Evolutionary conservation across 2,113 vertebrate genomes (phyloP).

Genomic region (Enhydra lutris): DNA sequence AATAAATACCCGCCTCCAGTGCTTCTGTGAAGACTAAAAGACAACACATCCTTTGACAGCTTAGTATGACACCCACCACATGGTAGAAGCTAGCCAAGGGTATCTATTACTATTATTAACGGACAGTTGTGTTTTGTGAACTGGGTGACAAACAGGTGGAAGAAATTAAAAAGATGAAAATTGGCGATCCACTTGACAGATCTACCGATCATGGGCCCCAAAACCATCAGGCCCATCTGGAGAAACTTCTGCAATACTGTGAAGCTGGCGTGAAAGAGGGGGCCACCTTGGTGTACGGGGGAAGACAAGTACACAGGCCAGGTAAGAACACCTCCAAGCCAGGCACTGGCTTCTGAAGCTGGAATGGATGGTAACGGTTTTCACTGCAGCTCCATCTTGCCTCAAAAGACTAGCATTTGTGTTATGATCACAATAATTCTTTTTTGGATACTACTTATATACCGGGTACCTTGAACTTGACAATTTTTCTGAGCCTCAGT

Average conservation of each 20-base stretch:
- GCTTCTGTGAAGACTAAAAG: background rate
- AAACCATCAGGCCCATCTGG: slow-evolving; percentile 88
- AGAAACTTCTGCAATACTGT: slow-evolving; percentile 89
- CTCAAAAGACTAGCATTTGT: background rate
- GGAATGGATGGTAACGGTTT: background rate
- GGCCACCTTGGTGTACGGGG: slow-evolving; percentile 87
- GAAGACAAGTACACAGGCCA: slow-evolving; percentile 83
- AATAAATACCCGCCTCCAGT: background rate
- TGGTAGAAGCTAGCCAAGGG: background rate
- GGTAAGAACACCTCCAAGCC: slow-evolving; percentile 74
- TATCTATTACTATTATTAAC: background rate
- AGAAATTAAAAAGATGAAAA: slow-evolving; percentile 91
- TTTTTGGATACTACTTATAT: background rate
- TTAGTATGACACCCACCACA: background rate
- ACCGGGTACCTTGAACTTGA: background rate
- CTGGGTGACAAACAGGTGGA: slow-evolving; percentile 81
- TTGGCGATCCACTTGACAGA: slow-evolving; percentile 89
- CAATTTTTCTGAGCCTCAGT: background rate
- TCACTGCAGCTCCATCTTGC: background rate
- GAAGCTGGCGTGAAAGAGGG: slow-evolving; percentile 87
- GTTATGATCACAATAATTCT: background rate
- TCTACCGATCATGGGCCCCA: slow-evolving; percentile 90
- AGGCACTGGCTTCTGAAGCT: background rate
- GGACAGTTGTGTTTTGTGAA: background rate
- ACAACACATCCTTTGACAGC: background rate